Percentiles rank a stretch among this genome's conserved stretches.
phyloP scores from a whole-genome alignment of 2,797 vertebrate genomes.

The Rhinogobio ventralis region DNA sequence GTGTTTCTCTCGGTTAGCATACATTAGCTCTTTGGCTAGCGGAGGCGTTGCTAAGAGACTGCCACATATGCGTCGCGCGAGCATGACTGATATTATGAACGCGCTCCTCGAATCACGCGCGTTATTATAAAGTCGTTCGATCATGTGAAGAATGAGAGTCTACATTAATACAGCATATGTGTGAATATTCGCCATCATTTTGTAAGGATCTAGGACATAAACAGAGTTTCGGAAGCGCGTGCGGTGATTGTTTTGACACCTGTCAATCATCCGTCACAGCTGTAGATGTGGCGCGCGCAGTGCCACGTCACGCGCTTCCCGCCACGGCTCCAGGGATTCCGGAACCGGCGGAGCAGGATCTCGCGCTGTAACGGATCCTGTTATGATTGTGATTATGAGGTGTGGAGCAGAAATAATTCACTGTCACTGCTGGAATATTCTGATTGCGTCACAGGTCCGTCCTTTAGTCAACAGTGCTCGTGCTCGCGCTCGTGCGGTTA shows the following conservation, averaged over 20 bases:
- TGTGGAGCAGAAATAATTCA: neutral
- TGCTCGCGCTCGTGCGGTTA: constrained; percentile 63
- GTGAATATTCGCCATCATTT: neutral
- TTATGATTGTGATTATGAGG: no score
- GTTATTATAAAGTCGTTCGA: neutral
- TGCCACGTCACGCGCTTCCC: constrained; percentile 2
- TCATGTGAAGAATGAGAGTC: neutral
- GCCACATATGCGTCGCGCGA: constrained; percentile 24
- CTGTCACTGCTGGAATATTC: constrained; percentile 20
- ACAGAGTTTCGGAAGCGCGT: neutral
- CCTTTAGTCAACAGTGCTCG: constrained; percentile 77
- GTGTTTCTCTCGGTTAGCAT: neutral
- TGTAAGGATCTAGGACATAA: neutral
- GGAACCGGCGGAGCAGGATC: neutral
- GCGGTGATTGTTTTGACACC: constrained; percentile 5
- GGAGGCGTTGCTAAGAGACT: constrained; percentile 65
- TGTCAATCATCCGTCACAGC: constrained; percentile 15
- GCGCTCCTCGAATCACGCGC: neutral
- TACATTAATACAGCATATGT: neutral
- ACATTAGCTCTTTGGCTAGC: neutral
- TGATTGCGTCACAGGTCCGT: constrained; percentile 64
- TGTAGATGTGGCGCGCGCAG: neutral
- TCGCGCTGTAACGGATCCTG: neutral
- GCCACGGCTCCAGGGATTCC: neutral
- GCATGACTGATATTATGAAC: neutral